Conservation (phyloP, 2,888 invertebrate species). For the Operophtera brumata region DNA sequence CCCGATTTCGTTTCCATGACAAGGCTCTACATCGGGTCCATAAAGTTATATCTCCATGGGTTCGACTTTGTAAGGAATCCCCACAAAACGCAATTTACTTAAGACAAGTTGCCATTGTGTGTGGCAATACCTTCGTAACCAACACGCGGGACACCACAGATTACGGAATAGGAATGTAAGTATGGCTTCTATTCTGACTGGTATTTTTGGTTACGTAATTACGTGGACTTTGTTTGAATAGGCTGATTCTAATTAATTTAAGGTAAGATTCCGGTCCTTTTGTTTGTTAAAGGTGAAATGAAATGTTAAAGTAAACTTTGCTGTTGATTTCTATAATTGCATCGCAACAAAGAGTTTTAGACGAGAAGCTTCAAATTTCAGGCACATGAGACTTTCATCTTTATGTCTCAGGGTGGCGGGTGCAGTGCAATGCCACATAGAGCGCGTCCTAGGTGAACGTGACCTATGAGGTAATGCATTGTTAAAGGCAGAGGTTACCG, state of each 20-base stretch:
- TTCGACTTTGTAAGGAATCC: constrained; percentile 47
- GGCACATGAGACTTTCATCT: too few relatives aligned
- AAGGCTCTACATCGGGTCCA: background rate
- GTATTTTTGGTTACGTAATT: constrained; percentile 22
- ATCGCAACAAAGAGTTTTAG: too few relatives aligned
- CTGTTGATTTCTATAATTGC: too few relatives aligned
- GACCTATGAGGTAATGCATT: too few relatives aligned
- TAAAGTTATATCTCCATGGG: background rate
- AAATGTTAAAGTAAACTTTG: background rate
- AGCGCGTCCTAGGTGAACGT: too few relatives aligned
- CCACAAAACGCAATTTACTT: constrained; percentile 56
- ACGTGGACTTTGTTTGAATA: constrained; percentile 15
- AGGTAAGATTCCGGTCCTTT: constrained; percentile 14
- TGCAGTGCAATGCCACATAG: too few relatives aligned
- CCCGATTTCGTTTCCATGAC: too few relatives aligned
- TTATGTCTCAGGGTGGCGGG: too few relatives aligned
- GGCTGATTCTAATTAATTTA: constrained; percentile 1
- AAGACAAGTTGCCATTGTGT: constrained; percentile 66
- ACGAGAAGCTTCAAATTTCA: too few relatives aligned
- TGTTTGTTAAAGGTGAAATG: constrained; percentile 1
- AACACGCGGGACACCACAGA: constrained; percentile 22
- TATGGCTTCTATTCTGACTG: constrained; percentile 27
- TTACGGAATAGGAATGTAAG: constrained; percentile 6
- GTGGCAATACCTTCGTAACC: constrained; percentile 53
- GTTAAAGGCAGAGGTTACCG: too few relatives aligned